These are phyloP conservation scores for Pseudorectes ferrugineus DNA, from an alignment of 2,113 vertebrate species.

Conservation along the genomic window DNA sequence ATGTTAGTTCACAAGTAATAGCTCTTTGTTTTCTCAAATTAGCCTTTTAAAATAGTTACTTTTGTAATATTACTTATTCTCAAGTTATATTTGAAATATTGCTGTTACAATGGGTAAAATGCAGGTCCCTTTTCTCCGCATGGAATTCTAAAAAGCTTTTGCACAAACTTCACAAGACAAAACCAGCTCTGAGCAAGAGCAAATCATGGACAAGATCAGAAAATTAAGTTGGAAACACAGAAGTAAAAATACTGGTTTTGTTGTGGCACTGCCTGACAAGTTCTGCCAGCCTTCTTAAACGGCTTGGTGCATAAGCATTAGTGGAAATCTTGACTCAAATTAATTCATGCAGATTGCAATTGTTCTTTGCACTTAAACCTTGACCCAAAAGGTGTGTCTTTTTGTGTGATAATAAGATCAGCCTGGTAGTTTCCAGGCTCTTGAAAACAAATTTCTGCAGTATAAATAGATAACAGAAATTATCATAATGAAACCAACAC, in stretches of 20 bases:
- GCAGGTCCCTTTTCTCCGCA: not conserved
- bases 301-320: not conserved
- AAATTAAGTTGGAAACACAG: not conserved
- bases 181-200: not conserved
- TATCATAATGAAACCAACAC: not conserved
- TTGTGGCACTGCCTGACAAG: not conserved
- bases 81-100: not conserved
- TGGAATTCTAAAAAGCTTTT: not conserved
- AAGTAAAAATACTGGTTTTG: not conserved
- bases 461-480: slow-evolving; percentile 44
- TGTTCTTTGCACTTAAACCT: slow-evolving; percentile 57
- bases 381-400: slow-evolving; percentile 32
- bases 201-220: not conserved
- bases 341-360: not conserved
- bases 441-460: not conserved
- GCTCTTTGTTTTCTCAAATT: not conserved
- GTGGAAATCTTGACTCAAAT: not conserved
- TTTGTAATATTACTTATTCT: not conserved
- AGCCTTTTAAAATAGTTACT: not conserved
- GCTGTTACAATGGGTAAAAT: not conserved
- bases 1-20: not conserved
- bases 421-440: not conserved
- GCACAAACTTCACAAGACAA: not conserved
- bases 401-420: not conserved
- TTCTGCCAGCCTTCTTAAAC: not conserved